Conservation (phyloP, 2,113 vertebrate genomes). For the Gobiocypris rarus region DNA sequence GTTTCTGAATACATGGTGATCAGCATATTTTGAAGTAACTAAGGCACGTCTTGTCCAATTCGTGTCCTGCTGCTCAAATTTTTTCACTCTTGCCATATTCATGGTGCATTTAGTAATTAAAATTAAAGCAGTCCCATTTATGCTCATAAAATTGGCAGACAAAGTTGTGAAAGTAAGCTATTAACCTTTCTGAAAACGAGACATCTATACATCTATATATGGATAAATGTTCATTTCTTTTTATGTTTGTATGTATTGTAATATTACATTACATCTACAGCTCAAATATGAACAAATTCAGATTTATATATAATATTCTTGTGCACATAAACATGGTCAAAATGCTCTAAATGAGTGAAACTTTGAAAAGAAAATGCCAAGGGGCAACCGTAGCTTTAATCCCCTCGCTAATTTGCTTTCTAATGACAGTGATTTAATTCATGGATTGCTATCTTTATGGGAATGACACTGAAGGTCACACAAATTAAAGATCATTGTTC, state of each 20-base stretch:
- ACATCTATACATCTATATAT: background rate
- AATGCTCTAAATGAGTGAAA: background rate
- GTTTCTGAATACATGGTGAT: background rate
- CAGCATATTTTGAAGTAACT: background rate
- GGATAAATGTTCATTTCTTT: background rate
- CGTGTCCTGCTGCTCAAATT: background rate
- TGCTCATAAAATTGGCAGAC: background rate
- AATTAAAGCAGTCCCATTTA: background rate
- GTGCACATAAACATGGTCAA: background rate
- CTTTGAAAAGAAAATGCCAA: constrained; percentile 4
- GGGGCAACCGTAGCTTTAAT: background rate
- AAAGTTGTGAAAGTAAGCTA: background rate
- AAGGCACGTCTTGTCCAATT: background rate
- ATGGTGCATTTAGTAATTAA: background rate
- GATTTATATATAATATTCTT: background rate
- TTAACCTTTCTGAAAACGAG: background rate
- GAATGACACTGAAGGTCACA: background rate
- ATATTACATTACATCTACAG: background rate
- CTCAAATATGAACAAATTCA: background rate
- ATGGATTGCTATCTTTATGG: background rate
- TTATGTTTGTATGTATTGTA: background rate
- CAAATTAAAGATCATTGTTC: constrained; percentile 1
- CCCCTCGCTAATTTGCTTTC: background rate
- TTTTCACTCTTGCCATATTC: background rate
- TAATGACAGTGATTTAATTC: background rate